Evolutionary conservation across 2,888 invertebrate genomes (phyloP).

Genomic region (Ceriagrion tenellum): DNA sequence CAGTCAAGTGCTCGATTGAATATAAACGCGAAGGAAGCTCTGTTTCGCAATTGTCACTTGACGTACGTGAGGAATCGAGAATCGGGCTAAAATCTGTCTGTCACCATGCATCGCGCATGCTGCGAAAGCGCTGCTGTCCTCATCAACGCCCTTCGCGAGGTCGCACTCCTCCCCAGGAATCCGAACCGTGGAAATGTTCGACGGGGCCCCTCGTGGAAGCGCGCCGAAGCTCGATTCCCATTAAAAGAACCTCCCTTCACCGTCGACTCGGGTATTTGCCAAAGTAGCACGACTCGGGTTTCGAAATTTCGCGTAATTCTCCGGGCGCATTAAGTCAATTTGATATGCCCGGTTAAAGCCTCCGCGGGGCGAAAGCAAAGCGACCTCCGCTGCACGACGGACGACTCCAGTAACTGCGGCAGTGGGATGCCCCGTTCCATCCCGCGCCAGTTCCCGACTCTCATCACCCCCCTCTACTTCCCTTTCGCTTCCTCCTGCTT

Average conservation of each 20-base stretch:
- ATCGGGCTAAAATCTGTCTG: too few species aligned
- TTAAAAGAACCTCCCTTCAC: not conserved
- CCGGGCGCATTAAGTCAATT: conserved; percentile 10
- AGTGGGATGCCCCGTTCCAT: not conserved
- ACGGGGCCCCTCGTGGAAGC: not conserved
- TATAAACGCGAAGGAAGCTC: too few species aligned
- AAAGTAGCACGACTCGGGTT: not conserved
- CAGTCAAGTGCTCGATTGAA: too few species aligned
- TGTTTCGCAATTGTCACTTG: too few species aligned
- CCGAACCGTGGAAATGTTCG: not conserved
- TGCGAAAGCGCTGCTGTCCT: not conserved
- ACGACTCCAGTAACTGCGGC: not conserved
- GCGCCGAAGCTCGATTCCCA: not conserved
- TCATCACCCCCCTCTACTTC: not conserved
- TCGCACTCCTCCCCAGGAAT: not conserved
- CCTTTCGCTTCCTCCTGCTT: not conserved
- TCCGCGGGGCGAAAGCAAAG: not conserved
- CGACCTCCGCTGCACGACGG: not conserved
- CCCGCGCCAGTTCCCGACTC: not conserved
- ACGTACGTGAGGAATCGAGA: too few species aligned
- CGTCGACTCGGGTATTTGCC: not conserved
- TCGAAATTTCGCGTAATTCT: not conserved
- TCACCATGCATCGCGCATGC: not conserved
- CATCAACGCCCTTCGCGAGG: not conserved
- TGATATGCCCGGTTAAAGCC: conserved; percentile 8